Evolutionary conservation across 92 coral and sea anemone species (phyloP).

Genomic region (Palythoa grandiflora): DNA sequence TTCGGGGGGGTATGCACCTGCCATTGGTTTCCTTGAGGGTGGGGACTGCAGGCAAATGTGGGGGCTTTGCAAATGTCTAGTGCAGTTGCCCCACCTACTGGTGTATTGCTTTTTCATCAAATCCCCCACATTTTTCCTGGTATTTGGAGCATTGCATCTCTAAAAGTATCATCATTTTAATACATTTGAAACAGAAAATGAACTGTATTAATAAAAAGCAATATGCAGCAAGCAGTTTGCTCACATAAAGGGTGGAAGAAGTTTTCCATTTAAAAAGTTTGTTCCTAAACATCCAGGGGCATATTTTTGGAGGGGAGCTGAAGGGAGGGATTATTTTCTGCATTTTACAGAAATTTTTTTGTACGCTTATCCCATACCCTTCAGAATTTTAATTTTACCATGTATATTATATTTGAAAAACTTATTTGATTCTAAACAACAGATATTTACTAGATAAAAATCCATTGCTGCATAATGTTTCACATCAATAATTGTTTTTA

Average conservation of each 20-base stretch:
- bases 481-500: slow-evolving; percentile 1
- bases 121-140: slow-evolving; percentile 4
- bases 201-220: neutral
- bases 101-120: neutral
- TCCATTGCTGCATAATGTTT: slow-evolving; percentile 3
- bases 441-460: neutral
- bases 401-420: neutral
- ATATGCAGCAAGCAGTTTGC: neutral
- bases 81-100: slow-evolving; percentile 1
- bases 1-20: slow-evolving; percentile 2
- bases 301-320: neutral
- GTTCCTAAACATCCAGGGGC: neutral
- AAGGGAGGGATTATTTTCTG: too few species aligned
- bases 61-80: neutral
- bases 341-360: too few species aligned
- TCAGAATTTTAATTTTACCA: neutral
- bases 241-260: neutral
- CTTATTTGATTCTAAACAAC: slow-evolving; percentile 1
- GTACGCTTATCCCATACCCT: neutral
- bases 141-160: neutral
- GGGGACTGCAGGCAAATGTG: slow-evolving; percentile 1
- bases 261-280: neutral
- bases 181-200: neutral
- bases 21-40: neutral
- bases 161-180: neutral